Base-by-base conservation (phyloP, 1,140 invertebrate species). In the Myzus persicae region DNA sequence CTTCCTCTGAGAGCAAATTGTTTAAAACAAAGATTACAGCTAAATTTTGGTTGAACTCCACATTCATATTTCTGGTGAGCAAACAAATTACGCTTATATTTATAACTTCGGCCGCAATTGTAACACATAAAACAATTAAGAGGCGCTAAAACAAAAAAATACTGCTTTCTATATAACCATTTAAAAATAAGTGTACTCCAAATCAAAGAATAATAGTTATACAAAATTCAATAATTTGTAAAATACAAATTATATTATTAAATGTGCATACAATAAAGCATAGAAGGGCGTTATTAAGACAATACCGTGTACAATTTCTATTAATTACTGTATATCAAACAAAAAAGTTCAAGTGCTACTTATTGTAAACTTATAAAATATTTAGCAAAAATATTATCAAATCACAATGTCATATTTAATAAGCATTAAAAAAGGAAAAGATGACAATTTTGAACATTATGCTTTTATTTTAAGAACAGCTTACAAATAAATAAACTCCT, bases 1-100 rank as follows among this genome's bases (percentile, higher is more conserved):
- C 24, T 54, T 54, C 84, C 38, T 88, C 42, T 93, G 5, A 67
- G 31, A 7, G 93, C 40, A 88, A 93, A 93, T 93, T 59, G 44
- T 88, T 85, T 94, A 26, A 91, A 93, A 89, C 94, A 94, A 82
- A 94, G 93, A 22, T 94, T 11, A 46, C 94, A 89, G 94, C 9
- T 95, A 94, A 84, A 95, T 94, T 67, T 95, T 94, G 44, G 44
- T 42, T 59, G 81, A n/a, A 93, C 48, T 84, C 95, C 95, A 93
- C 95, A 95, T 93, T 95, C 95, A 90, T 94, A 94, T 81, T 93
- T 93, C 9, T 91, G 14, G 90, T 94, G 94, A 24, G 90, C 44
- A n/a, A 54, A 90, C 5, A 94, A 82, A 48, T n/a, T 89, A 20
- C 42, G 85, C 40, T 90, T 94, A 91, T 93, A 93, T 51, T 90